Base-by-base conservation (phyloP, 2,888 invertebrate genomes). In the Amiota minor region DNA sequence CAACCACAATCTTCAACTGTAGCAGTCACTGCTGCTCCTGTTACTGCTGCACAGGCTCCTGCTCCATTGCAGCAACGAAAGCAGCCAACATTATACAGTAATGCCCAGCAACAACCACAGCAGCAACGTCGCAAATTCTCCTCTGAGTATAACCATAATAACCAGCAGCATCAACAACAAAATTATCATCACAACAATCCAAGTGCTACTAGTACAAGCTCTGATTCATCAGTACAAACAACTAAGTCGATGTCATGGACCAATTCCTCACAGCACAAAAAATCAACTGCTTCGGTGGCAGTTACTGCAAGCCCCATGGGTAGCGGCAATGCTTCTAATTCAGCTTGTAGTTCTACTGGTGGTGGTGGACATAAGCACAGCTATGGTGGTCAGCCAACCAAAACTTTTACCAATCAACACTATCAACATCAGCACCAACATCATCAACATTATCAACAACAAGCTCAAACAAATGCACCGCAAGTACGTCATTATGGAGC, bases 201-300 rank as follows among this genome's bases (percentile, higher is more conserved):
- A 77, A 78, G 18, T 79, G 77, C n/a, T 75, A 77, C 10, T 80
- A 76, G 16, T 77, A 81, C 75, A 74, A 86, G 73, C 80, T 85
- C 76, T 74, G 84, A 80, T 71, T 79, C 80, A 64, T 82, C 76
- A 77, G 84, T 78, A 56, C 87, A 81, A 76, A 86, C 82, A 59
- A 83, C 87, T 64, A 89, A 89, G 67, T 81, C 88, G 86, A 73
- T 91, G 91, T 83, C 91, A 89, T 75, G 87, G 90, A 78, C 91
- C 86, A 89, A 78, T 89, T 89, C 89, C 0, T 80, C 87, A 35
- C 92, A 73, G 90, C 90, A 83, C 88, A 92, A 74, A 88, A 89
- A 90, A 75, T 87, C 87, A 53, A 89, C 90, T 87, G 74, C 89
- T 62, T 87, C 90, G 35, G 89, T 89, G 78, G 88, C 86, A 2